Conservation (phyloP, 2,113 vertebrate species). For the Heterochromis multidens region DNA sequence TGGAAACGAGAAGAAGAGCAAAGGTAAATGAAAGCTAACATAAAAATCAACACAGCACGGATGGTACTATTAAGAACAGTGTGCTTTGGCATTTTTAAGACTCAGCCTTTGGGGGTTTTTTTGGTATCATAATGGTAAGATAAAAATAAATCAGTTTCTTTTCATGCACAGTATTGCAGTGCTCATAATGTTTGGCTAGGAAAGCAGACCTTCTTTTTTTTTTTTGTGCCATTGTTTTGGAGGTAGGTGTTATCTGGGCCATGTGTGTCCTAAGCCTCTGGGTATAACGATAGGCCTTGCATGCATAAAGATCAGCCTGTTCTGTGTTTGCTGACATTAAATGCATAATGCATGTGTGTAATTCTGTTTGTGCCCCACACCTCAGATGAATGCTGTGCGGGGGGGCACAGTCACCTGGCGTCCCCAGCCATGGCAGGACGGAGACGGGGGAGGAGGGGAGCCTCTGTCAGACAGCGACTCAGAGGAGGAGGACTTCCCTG, state of each 20-base stretch:
- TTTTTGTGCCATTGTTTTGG: background rate
- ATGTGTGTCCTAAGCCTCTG: background rate
- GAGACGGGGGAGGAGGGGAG: conserved; percentile 73
- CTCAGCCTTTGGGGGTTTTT: background rate
- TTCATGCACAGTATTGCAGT: background rate
- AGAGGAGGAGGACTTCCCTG: conserved; percentile 80
- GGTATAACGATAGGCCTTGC: background rate
- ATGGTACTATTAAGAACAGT: background rate
- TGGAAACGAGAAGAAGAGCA: conserved; percentile 74
- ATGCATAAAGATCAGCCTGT: background rate
- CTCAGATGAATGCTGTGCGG: conserved; percentile 75
- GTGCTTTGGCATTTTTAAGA: background rate
- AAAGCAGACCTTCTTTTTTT: background rate
- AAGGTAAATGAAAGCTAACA: conserved; percentile 48
- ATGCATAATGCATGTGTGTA: background rate
- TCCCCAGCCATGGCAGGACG: conserved; percentile 80
- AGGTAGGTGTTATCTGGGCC: background rate
- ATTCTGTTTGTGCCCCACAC: background rate
- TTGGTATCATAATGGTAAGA: background rate
- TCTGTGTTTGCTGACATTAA: background rate
- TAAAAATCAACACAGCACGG: background rate
- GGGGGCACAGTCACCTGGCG: conserved; percentile 74
- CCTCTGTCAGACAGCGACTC: conserved; percentile 81
- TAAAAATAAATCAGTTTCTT: background rate
- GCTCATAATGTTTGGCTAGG: background rate